phyloP scores from a whole-genome alignment of 1,140 invertebrate species.

The Kradibia gibbosae region DNA sequence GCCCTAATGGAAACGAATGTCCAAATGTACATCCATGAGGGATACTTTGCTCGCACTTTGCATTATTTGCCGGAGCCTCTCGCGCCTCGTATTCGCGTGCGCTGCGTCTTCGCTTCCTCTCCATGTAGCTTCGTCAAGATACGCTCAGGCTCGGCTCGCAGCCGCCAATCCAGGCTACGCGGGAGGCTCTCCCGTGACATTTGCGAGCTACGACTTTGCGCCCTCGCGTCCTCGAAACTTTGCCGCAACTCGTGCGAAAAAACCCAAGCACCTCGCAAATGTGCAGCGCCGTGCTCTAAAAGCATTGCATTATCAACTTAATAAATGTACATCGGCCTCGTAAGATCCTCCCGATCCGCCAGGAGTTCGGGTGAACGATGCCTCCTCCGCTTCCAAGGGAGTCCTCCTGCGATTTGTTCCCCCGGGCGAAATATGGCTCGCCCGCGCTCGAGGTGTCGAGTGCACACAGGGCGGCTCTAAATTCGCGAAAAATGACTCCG shows the following conservation, averaged over 20 bases:
- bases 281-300: conserved; percentile 24
- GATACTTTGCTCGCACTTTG: conserved; percentile 62
- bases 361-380: background rate
- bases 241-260: conserved; percentile 12
- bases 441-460: too few relatives aligned
- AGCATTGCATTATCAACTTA: conserved; percentile 23
- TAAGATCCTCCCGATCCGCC: conserved; percentile 21
- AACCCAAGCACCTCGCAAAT: conserved; percentile 34
- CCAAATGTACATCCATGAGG: conserved; percentile 61
- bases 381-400: too few relatives aligned
- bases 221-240: conserved; percentile 45
- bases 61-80: conserved; percentile 69
- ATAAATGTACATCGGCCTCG: conserved; percentile 11
- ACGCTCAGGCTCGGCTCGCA: background rate
- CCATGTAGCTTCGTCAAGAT: conserved; percentile 41
- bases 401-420: too few relatives aligned
- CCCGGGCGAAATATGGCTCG: too few relatives aligned
- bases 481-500: too few relatives aligned
- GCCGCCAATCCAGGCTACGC: conserved; percentile 44
- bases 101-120: conserved; percentile 37
- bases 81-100: conserved; percentile 61
- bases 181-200: conserved; percentile 37
- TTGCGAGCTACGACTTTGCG: conserved; percentile 46
- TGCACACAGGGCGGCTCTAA: too few relatives aligned
- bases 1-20: conserved; percentile 69